Evolutionary conservation across 2,888 invertebrate species (phyloP).

Genomic region (Sericinus montela): DNA sequence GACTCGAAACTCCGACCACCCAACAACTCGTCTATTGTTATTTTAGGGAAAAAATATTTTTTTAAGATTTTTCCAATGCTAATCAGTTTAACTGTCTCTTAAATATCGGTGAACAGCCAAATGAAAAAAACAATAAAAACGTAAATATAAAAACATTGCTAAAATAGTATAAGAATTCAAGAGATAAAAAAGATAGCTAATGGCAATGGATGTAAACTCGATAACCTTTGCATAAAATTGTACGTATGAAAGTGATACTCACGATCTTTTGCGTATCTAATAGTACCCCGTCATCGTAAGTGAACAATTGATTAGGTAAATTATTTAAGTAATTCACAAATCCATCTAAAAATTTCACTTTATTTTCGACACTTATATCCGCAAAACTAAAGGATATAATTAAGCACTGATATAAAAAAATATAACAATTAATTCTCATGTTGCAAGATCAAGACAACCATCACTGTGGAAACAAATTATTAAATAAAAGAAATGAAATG

Average conservation of each 20-base stretch:
- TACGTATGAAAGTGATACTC: conserved; percentile 32
- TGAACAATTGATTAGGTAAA: conserved; percentile 59
- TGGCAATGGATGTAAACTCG: conserved; percentile 18
- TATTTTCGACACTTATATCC: conserved; percentile 43
- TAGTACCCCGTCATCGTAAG: conserved; percentile 64
- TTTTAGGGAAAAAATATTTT: too few relatives aligned
- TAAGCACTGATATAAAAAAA: conserved; percentile 33
- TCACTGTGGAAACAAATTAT: conserved; percentile 30
- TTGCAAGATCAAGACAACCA: conserved; percentile 39
- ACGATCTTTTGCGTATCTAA: conserved; percentile 66
- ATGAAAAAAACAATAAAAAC: too few relatives aligned
- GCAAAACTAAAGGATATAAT: conserved; percentile 40
- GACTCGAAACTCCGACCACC: too few relatives aligned
- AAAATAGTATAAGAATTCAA: neutral
- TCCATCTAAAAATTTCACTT: conserved; percentile 48
- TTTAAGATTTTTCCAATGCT: too few relatives aligned
- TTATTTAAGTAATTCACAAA: conserved; percentile 71
- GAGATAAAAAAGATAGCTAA: conserved; percentile 7
- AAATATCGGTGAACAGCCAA: too few relatives aligned
- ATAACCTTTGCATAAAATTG: conserved; percentile 28
- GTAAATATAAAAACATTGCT: too few relatives aligned
- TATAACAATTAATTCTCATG: conserved; percentile 41
- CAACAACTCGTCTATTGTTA: too few relatives aligned
- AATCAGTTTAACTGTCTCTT: too few relatives aligned
- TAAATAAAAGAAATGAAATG: too few relatives aligned